Conservation (phyloP, 2,797 vertebrate genomes). For the Enteromius mattozi region DNA sequence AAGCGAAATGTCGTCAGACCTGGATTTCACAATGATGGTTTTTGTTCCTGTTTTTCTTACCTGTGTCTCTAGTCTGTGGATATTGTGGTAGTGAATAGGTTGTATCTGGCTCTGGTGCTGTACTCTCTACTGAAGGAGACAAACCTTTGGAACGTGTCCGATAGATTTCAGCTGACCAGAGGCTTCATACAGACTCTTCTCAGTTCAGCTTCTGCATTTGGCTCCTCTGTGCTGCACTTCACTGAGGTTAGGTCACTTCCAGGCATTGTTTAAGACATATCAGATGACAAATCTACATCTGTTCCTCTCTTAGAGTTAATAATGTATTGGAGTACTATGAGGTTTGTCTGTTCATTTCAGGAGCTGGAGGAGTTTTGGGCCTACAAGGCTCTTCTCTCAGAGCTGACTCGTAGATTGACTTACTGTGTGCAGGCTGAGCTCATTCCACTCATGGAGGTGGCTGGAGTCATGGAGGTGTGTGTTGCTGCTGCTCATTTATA, state of each 20-base stretch:
- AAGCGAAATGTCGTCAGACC: not conserved
- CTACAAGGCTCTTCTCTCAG: conserved; percentile 85
- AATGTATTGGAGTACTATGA: not conserved
- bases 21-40: not conserved
- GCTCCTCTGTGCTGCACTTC: conserved; percentile 91
- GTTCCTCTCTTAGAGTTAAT: not conserved
- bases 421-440: conserved; percentile 93
- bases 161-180: conserved; percentile 86
- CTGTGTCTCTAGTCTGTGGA: conserved; percentile 78
- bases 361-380: conserved; percentile 96
- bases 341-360: conserved; percentile 68
- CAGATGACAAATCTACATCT: not conserved
- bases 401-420: conserved; percentile 86
- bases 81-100: conserved; percentile 75
- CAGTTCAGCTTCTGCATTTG: conserved; percentile 87
- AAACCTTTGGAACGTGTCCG: conserved; percentile 87
- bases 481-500: not conserved
- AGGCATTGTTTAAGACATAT: not conserved
- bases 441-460: conserved; percentile 95
- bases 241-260: conserved; percentile 81
- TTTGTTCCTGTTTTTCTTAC: conserved; percentile 9
- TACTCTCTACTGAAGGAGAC: conserved; percentile 87
- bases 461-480: conserved; percentile 92
- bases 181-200: conserved; percentile 91
- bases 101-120: conserved; percentile 90